Evolutionary conservation across 37 sponge, comb jelly and placozoan species (phyloP), one percentile per base, ranked within the genome.

Genomic region (Petrosia ficiformis): DNA sequence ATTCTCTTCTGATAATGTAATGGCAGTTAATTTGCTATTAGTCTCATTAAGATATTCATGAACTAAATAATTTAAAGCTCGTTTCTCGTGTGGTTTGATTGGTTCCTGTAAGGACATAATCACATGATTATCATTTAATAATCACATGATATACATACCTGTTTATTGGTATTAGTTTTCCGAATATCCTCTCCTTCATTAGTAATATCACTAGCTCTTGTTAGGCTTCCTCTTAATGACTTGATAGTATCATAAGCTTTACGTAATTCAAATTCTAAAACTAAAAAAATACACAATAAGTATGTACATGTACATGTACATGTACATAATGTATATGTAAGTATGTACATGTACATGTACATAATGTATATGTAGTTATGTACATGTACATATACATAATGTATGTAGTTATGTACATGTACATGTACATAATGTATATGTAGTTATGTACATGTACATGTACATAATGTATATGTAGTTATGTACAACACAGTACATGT

Each of bases 191-290:
- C 22, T 19, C 29, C 70, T 31, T 5, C 41, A 35, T 41, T 22
- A 6, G 41, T 41, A 31, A 37, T 59, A 93, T 94, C 92, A 32
- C 95, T 77, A 26, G 92, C 95, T 35, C 82, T 75, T 4, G 97
- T 97, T 24, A 97, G 77, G 69, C 95, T 97, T 24, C 94, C 92
- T 26, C 94, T 54, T 19, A 97, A 77, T 34, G 93, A 88, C 66
- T 93, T 94, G 24, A 97, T 97, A 31, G 97, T 97, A 43, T 97
- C 97, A n/a, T 91, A 77, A 0, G 97, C 94, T 61, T 91, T 93
- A 24, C 97, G 77, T 66, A 97, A 69, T 74, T 97, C 97, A 85
- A 92, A 97, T 82, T 97, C 97, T 48, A 97, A 68, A 14, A 97
- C 97, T 77, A 56, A 30, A 16, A 3, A 29, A 1, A 67, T n/a